phyloP scores from a whole-genome alignment of 2,888 invertebrate species.

The Agrilus biguttatus region DNA sequence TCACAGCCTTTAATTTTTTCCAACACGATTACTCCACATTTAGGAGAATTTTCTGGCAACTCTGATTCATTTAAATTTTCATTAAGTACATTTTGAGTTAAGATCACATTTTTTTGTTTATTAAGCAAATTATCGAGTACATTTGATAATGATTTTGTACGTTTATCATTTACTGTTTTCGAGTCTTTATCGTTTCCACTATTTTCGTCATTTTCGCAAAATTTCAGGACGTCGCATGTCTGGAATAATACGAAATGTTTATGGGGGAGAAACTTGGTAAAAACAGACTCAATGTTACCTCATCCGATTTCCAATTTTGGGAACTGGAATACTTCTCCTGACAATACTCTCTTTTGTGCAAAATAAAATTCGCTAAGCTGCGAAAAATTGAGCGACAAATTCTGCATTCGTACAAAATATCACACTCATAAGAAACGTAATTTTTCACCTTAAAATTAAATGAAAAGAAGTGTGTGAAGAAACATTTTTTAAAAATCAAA shows the following conservation, averaged over 20 bases:
- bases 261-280: not conserved
- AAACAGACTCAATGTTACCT: not conserved
- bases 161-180: too few relatives aligned
- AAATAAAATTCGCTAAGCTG: constrained; percentile 74
- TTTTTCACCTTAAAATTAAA: constrained; percentile 47
- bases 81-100: constrained; percentile 15
- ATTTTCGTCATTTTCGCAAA: too few relatives aligned
- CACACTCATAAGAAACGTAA: constrained; percentile 70
- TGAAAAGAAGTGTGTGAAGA: too few relatives aligned
- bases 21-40: constrained; percentile 24
- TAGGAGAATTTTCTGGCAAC: constrained; percentile 4
- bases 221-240: too few relatives aligned
- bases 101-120: constrained; percentile 17
- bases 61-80: constrained; percentile 15
- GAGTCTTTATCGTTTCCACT: too few relatives aligned
- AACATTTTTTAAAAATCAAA: too few relatives aligned
- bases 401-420: constrained; percentile 79
- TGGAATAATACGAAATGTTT: not conserved
- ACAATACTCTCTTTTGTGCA: constrained; percentile 80
- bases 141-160: too few relatives aligned
- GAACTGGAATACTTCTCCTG: constrained; percentile 33
- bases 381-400: constrained; percentile 76
- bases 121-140: constrained; percentile 4
- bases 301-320: not conserved
- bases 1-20: constrained; percentile 44